Conservation (phyloP, 92 coral and sea anemone species). For the Porites lobata region DNA sequence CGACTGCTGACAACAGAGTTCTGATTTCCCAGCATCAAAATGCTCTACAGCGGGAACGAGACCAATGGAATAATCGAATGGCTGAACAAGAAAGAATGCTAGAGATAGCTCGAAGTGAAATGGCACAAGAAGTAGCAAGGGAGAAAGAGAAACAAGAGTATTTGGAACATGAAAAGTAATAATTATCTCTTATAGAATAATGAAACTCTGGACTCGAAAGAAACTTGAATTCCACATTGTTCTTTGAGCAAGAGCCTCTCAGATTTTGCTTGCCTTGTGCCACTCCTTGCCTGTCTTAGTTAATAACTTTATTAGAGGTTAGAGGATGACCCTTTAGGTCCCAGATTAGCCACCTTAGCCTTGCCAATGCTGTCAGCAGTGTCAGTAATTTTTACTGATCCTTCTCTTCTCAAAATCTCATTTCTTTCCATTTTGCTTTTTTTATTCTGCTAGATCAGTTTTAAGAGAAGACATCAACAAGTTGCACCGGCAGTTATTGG, state of each 20-base stretch:
- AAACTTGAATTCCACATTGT: no score
- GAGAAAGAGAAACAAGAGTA: constrained; percentile 69
- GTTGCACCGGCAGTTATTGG: constrained; percentile 66
- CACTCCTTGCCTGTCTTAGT: no score
- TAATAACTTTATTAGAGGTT: no score
- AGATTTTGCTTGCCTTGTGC: no score
- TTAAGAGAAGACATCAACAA: constrained; percentile 67
- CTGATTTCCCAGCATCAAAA: constrained; percentile 91
- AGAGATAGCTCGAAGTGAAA: constrained; percentile 82
- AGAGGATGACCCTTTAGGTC: no score
- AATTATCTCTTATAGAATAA: not conserved
- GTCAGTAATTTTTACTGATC: no score
- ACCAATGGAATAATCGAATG: constrained; percentile 71
- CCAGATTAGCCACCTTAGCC: no score
- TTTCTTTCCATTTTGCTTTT: no score
- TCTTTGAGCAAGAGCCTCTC: no score
- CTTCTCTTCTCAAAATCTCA: no score
- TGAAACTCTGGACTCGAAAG: no score
- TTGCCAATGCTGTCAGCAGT: no score
- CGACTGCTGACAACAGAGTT: constrained; percentile 88
- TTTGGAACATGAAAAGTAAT: constrained; percentile 82
- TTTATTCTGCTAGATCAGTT: constrained; percentile 35
- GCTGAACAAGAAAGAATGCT: constrained; percentile 85
- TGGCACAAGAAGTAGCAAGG: constrained; percentile 79
- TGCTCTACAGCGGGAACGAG: constrained; percentile 80